Conservation (phyloP, 2,113 vertebrate genomes). For the Pygoscelis adeliae region DNA sequence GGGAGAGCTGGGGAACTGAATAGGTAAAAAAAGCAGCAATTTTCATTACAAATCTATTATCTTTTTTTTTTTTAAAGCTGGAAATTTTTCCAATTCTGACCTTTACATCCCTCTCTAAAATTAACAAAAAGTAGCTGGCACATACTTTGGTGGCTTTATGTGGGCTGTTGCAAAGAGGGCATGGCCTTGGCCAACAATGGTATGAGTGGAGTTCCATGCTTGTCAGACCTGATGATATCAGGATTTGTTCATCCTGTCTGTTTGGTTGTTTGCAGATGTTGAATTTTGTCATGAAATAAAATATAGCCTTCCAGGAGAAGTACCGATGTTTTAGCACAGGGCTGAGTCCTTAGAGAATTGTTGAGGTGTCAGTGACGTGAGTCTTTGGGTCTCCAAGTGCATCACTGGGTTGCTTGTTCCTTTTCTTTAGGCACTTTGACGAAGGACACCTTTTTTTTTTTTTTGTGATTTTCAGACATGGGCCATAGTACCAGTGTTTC, state of each 20-base stretch:
- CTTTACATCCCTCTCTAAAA: not conserved
- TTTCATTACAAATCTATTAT: not conserved
- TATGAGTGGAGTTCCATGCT: not conserved
- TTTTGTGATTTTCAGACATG: not conserved
- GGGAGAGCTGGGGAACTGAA: not conserved
- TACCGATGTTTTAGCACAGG: not conserved
- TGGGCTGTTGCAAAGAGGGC: not conserved
- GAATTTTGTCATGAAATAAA: not conserved
- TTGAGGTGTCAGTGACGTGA: not conserved
- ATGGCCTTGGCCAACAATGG: not conserved
- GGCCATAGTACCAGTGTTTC: not conserved
- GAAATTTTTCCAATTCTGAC: not conserved
- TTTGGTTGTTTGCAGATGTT: not conserved
- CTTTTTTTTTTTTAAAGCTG: not conserved
- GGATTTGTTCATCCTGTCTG: not conserved
- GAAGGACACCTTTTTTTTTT: not conserved
- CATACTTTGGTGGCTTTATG: fast-evolving
- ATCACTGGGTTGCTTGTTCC: not conserved
- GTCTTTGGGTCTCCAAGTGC: not conserved
- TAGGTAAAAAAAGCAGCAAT: fast-evolving
- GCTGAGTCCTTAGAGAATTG: not conserved
- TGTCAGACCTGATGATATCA: not conserved
- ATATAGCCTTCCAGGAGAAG: not conserved
- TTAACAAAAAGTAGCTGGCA: not conserved
- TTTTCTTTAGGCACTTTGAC: not conserved